A percentile compares a stretch with the other conserved stretches of the same genome.
Conservation (phyloP, 2,797 vertebrate species). For the Prionace glauca region DNA sequence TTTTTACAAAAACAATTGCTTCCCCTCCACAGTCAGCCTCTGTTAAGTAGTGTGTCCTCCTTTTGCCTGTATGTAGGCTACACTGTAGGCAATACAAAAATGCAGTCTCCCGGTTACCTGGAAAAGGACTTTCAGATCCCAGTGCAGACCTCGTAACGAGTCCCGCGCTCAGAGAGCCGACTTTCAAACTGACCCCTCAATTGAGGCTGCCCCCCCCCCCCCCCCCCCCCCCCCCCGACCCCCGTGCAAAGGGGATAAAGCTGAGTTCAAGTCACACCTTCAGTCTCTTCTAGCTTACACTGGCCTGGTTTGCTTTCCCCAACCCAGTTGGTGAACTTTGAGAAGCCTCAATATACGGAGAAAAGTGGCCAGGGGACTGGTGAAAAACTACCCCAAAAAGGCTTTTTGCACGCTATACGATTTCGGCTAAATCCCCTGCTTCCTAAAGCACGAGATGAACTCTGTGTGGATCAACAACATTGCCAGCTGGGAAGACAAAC, state of each 20-base stretch:
- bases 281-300: not conserved
- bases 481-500: not conserved
- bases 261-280: not conserved
- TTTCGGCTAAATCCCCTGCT: not conserved
- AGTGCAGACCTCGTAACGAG: not conserved
- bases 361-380: not conserved
- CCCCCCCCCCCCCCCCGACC: too few species aligned
- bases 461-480: not conserved
- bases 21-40: not conserved
- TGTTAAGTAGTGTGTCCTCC: not conserved
- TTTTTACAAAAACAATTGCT: slow-evolving; percentile 32
- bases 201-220: not conserved
- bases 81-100: not conserved
- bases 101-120: not conserved
- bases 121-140: not conserved
- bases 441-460: not conserved
- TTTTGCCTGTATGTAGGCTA: not conserved
- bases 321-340: not conserved
- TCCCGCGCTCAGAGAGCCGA: not conserved
- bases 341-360: not conserved
- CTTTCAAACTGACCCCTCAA: not conserved
- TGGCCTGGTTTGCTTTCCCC: not conserved
- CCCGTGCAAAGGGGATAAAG: not conserved
- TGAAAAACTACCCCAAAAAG: not conserved
- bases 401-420: not conserved